Base-by-base conservation (phyloP, 2,113 vertebrate genomes). In the Pterocles orientalis region DNA sequence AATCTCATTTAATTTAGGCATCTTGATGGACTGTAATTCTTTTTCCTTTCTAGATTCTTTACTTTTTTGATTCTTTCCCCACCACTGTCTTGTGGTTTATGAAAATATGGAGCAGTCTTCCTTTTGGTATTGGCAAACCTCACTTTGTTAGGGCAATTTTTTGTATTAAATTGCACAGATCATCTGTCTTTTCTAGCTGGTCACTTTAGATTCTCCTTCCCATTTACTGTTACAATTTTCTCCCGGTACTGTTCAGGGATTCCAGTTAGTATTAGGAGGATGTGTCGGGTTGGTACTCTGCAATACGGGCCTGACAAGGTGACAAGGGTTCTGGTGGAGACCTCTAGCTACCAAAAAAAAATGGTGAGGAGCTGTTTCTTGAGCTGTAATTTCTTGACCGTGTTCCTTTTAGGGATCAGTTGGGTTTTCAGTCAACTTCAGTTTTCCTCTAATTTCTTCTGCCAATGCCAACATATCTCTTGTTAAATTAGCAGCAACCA, bases 401-500 rank as follows among this genome's bases (percentile, higher is more conserved):
- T 57, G 26, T 58, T 93, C 48, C 57, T 94, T 86, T 89, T 64
- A 61, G 70, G 62, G 53, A 73, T 92, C 84, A 61, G 87, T 41
- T 61, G 51, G 70, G 65, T 88, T 94, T 92, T 95, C 39, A 53
- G 81, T 83, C 64, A 86, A 19, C 95, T 97, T 78, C 76, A 54
- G 51, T 71, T 96, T 93, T 93, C 58, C 85, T 93, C 95, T 90
- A 18, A 47, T 93, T 45, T 86, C 93, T 97, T 90, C 51, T 82
- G 94, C 61, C 20, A 50, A 53, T 91, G 96, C 97, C 96, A 97
- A 47, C 77, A 57, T 39, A 83, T 86, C 96, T 97, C 91, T 81
- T 95, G 96, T 94, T 97, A 97, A 97, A 97, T 98, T 97, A 98
- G 95, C 96, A 95, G 90, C 96, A 95, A 88, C 95, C 96, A 96